Percentiles rank a stretch among this genome's conserved stretches.
phyloP scores from a whole-genome alignment of 1,140 invertebrate genomes.

The Bathynomus jamesi region DNA sequence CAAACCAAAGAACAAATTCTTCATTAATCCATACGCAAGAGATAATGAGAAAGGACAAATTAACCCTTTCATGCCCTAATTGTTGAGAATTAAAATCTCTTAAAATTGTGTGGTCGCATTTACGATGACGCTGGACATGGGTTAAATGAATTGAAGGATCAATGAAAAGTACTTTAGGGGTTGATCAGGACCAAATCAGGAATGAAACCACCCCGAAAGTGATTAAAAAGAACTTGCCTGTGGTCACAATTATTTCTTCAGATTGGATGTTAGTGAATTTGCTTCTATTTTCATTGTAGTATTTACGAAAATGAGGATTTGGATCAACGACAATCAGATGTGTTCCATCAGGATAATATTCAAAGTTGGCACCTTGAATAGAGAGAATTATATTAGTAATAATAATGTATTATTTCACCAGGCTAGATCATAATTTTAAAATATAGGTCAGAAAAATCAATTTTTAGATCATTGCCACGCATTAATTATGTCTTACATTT shows the following conservation, averaged over 20 bases:
- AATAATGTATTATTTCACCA: too few relatives aligned
- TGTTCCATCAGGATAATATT: constrained; percentile 40
- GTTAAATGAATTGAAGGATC: background rate
- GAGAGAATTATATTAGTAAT: background rate
- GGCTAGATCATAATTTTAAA: too few relatives aligned
- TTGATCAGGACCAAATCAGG: too few relatives aligned
- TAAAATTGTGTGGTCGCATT: background rate
- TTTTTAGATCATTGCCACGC: too few relatives aligned
- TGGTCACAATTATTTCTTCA: constrained; percentile 37
- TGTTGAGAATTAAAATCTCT: background rate
- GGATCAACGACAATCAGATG: constrained; percentile 41
- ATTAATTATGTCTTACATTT: too few relatives aligned
- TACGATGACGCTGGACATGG: background rate
- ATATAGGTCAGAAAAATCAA: too few relatives aligned
- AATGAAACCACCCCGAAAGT: background rate
- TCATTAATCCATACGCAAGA: background rate
- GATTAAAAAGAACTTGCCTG: constrained; percentile 11
- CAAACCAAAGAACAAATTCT: background rate
- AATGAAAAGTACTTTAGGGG: background rate
- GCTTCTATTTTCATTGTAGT: constrained; percentile 36
- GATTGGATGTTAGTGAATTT: constrained; percentile 39
- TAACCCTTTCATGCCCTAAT: background rate
- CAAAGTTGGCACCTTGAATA: constrained; percentile 39
- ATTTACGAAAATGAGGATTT: constrained; percentile 38
- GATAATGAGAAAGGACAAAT: background rate